Conservation (phyloP, 2,888 invertebrate species). For the Aspidapion aeneum region DNA sequence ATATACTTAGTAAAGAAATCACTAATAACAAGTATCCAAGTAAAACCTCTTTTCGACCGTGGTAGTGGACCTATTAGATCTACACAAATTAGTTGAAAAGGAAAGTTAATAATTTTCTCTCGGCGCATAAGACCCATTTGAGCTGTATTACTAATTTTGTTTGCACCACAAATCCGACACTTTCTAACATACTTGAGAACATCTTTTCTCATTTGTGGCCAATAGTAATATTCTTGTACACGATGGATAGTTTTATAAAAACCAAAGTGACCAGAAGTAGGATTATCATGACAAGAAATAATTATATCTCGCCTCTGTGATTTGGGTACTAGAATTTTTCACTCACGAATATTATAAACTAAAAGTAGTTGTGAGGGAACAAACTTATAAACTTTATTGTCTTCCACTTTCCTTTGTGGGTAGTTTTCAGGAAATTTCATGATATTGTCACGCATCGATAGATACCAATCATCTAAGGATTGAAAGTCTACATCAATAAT, state of each 20-base stretch:
- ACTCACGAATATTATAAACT: background rate
- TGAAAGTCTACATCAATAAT: background rate
- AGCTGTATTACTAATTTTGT: background rate
- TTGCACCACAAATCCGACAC: constrained; percentile 4
- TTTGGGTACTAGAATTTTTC: background rate
- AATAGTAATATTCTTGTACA: constrained; percentile 11
- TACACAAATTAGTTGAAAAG: constrained; percentile 9
- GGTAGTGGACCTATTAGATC: constrained; percentile 15
- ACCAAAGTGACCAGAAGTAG: constrained; percentile 15
- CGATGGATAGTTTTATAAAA: constrained; percentile 8
- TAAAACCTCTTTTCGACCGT: no score
- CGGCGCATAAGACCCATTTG: constrained; percentile 2
- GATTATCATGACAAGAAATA: background rate
- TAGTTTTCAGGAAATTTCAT: background rate
- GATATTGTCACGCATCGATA: background rate
- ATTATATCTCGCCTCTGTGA: background rate
- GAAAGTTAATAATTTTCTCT: background rate
- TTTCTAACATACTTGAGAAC: constrained; percentile 3
- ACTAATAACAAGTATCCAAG: constrained; percentile 23
- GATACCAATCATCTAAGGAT: constrained; percentile 6
- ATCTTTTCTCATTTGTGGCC: constrained; percentile 13
- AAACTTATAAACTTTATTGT: constrained; percentile 6
- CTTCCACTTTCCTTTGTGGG: constrained; percentile 3
- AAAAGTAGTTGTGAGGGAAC: background rate
- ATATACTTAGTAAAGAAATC: constrained; percentile 30